Base-by-base conservation (phyloP, 2,797 vertebrate species). In the Limosa lapponica region DNA sequence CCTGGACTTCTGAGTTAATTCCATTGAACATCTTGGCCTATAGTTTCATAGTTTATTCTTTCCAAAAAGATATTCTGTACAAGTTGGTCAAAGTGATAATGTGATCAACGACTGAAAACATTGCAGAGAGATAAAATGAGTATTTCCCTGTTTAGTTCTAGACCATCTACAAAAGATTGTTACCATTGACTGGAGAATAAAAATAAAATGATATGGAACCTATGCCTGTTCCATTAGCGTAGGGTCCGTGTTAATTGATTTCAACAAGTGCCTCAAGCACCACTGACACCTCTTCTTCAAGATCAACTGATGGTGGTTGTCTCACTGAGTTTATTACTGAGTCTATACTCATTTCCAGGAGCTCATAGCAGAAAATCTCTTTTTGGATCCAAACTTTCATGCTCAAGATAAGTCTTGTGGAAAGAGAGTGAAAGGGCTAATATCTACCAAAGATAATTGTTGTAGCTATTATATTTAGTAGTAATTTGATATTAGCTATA, bases 271-370 rank as follows among this genome's bases (percentile, higher is more conserved):
- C 57, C 59, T 97, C 73, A 93, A 97, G 95, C 48, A 73, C 78
- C 77, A 43, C 73, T 84, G 82, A 92, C 27, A 77, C 43, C 66
- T 94, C 85, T 81, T 85, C 67, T 93, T 94, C 8, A 6, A 84
- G 89, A 22, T 93, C 96, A 70, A 41, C 79, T 93, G 52, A 62
- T 82, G 95, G 94, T 71, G 78, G 32, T 92, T 92, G 83, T 93
- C 91, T 84, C 66, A 25, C 65, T 25, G 27, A 89, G 54, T 64
- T 72, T 87, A 52, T 95, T 91, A 34, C 41, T 8, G 0, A 52
- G 52, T 71, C 95, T 96, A 32, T 64, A 57, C 77, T 94, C 18
- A 80, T n/a, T 94, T 93, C 91, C 86, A 86, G 86, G 79, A 82
- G n/a, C 58, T 59, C 55, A 12, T 57, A 89, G 73, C 86, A 74